phyloP scores from a whole-genome alignment of 2,797 vertebrate genomes.

The Eidolon dupreanum region DNA sequence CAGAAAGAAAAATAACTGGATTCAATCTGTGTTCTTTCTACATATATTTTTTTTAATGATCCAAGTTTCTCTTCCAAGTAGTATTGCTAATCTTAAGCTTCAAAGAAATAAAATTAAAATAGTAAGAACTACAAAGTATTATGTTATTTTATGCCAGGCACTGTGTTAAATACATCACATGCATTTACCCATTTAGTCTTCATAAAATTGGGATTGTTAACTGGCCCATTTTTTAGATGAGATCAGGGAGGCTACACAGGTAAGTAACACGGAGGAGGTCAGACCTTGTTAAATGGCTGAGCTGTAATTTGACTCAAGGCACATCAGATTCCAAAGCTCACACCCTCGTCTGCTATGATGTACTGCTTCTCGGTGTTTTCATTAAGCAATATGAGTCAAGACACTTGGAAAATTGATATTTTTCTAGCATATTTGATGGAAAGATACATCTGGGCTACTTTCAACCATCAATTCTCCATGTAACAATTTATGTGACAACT shows the following conservation, averaged over 20 bases:
- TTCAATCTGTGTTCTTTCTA: background rate
- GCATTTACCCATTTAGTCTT: background rate
- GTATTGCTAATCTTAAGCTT: background rate
- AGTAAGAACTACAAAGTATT: background rate
- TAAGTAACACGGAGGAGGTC: background rate
- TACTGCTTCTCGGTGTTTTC: background rate
- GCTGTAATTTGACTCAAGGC: background rate
- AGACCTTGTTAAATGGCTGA: background rate
- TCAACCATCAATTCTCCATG: conserved; percentile 47
- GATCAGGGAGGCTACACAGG: background rate
- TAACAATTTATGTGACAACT: conserved; percentile 66
- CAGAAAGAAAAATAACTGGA: background rate
- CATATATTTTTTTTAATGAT: background rate
- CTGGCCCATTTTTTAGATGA: background rate
- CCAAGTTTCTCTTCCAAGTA: background rate
- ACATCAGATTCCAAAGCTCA: background rate
- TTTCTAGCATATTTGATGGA: conserved; percentile 35
- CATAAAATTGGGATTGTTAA: background rate
- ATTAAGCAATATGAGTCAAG: background rate
- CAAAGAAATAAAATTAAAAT: background rate
- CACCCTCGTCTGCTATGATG: background rate
- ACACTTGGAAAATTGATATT: conserved; percentile 32
- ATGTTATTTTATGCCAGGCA: background rate
- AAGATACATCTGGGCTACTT: conserved; percentile 46
- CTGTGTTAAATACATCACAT: background rate